phyloP scores from a whole-genome alignment of 2,888 invertebrate species.

The Carterocephalus palaemon region DNA sequence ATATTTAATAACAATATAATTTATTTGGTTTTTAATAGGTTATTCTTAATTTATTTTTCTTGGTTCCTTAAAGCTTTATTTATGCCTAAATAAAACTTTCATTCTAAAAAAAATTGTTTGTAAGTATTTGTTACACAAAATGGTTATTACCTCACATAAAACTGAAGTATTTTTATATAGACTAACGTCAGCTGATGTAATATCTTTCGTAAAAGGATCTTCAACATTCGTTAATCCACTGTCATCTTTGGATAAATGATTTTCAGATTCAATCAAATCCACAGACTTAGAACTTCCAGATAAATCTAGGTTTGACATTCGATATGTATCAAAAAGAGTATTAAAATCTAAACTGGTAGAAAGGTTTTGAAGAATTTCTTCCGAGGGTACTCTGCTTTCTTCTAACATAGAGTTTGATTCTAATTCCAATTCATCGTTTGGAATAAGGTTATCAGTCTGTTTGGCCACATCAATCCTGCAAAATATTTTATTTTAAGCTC shows the following conservation, averaged over 20 bases:
- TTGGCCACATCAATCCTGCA: not conserved
- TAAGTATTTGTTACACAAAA: too few species aligned
- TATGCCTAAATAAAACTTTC: too few species aligned
- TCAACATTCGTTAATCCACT: not conserved
- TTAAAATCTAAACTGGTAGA: slow-evolving; percentile 55
- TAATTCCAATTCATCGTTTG: slow-evolving; percentile 26
- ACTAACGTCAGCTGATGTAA: not conserved
- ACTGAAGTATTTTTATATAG: not conserved
- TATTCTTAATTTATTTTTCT: too few species aligned
- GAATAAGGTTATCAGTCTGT: not conserved
- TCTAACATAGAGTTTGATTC: slow-evolving; percentile 36
- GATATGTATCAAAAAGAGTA: slow-evolving; percentile 55
- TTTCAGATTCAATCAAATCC: slow-evolving; percentile 5
- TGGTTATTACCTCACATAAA: slow-evolving; percentile 5
- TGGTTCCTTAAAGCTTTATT: too few species aligned
- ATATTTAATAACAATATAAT: too few species aligned
- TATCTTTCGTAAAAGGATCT: slow-evolving; percentile 2
- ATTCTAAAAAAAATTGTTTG: too few species aligned
- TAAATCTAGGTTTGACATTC: slow-evolving; percentile 52
- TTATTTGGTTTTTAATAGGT: too few species aligned
- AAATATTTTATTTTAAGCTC: not conserved
- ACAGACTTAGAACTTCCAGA: slow-evolving; percentile 31
- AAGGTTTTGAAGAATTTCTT: slow-evolving; percentile 59
- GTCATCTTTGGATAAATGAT: slow-evolving; percentile 5
- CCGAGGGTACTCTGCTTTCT: slow-evolving; percentile 52